Evolutionary conservation across 2,113 vertebrate genomes (phyloP), one percentile per base, ranked within the genome.

Genomic region (Cyphomyrus plagiostoma): DNA sequence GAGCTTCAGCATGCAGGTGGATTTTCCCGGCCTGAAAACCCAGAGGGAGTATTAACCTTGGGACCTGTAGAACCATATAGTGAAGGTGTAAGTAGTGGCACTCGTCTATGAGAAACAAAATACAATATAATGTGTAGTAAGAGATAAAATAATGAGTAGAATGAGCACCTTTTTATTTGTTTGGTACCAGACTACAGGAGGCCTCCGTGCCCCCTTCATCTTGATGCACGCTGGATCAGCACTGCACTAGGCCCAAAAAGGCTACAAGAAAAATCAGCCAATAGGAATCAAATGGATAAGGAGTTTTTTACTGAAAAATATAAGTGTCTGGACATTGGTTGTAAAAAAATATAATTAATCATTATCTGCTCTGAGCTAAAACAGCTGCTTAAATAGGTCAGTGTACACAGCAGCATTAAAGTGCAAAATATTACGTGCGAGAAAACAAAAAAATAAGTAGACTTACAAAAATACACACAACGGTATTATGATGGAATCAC

Each of bases 271-370:
- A 85, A 26, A 8, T 86, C 6, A 7, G 48, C n/a, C 21, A 48
- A 83, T 48, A 84, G 23, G 23, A 84, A 84, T 46, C 46, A 45
- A 84, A 84, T 9, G 8, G 42, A 42, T 8, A 53, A 21, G 53
- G 82, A 84, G n/a, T 84, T 84, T 84, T 84, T 84, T 48, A 84
- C 82, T 48, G 23, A 48, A 48, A 48, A 84, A 83, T 46, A 42
- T 45, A 46, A 42, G 35, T 83, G 39, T 48, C 23, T 84, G 82
- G 19, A 84, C 17, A n/a, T 86, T 49, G 17, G 45, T 3, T 21
- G 48, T 13, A 49, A 3, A 49, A 8, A n/a, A 86, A 50, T 86
- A 80, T 80, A 80, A 86, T 86, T 48, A 49, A 86, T 86, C 48
- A 50, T 86, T 86, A 86, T 86, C 8, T 48, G 74, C 74, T 77